phyloP scores from a whole-genome alignment of 2,888 invertebrate species.

The Mimachlamys varia region DNA sequence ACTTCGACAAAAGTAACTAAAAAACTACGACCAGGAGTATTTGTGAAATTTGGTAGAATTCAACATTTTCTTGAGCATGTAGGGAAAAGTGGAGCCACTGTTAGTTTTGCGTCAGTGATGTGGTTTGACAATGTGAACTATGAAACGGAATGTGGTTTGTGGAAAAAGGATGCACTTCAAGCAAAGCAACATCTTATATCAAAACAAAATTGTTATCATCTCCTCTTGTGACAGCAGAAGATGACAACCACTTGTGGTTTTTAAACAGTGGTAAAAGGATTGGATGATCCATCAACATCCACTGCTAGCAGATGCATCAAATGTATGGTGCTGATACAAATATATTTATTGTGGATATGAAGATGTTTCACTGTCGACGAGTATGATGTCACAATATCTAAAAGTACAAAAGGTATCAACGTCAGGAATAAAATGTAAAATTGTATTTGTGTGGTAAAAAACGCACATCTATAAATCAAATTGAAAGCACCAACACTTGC shows the following conservation, averaged over 20 bases:
- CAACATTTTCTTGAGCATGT: background rate
- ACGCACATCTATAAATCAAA: too few species aligned
- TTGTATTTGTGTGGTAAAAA: too few species aligned
- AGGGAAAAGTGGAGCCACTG: background rate
- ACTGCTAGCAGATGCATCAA: too few species aligned
- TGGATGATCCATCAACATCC: too few species aligned
- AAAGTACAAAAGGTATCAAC: too few species aligned
- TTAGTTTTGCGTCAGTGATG: background rate
- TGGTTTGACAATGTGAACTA: background rate
- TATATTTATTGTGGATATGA: too few species aligned
- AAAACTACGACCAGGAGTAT: background rate
- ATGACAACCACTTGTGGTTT: background rate
- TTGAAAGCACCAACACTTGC: too few species aligned
- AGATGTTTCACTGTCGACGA: too few species aligned
- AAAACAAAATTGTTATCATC: background rate
- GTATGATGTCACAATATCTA: too few species aligned
- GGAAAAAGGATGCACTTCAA: background rate
- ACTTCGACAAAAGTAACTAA: background rate
- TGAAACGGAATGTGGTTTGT: background rate
- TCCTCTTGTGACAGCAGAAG: background rate
- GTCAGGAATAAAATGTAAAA: too few species aligned
- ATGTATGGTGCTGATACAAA: too few species aligned
- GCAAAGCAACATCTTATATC: background rate
- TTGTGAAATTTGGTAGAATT: background rate
- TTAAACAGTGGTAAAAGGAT: background rate